Base-by-base conservation (phyloP, 2,888 invertebrate genomes). In the Homarus gammarus region DNA sequence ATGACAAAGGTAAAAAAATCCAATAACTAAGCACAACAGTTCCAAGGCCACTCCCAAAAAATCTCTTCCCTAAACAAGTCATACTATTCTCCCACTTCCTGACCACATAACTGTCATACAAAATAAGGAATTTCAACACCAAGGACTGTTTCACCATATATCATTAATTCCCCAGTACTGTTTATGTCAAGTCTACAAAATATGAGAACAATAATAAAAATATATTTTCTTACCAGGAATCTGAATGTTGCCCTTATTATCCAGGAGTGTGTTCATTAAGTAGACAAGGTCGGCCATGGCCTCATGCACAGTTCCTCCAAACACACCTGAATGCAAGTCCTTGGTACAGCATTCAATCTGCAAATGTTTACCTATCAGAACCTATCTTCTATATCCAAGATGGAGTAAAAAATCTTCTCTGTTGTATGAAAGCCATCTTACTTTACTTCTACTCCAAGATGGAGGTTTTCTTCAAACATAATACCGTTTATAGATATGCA, bases 271-370 rank as follows among this genome's bases (percentile, higher is more conserved):
- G 93, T 96, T 96, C 94, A 99, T 95, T 73, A 99, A 94, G 93
- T 97, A 96, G 91, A 99, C 95, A 81, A 99, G 95, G 95, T 99
- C 99, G 0, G 97, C 95, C 97, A 99, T 97, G 0, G 97, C 98
- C 94, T 98, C 98, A 93, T 96, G 95, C 94, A 99, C 97, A 82
- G 97, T 96, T 83, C 99, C 99, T 84, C 99, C 99, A 94, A 96
- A 99, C 5, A 97, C 96, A 36, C 99, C 99, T 93, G 99, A 99
- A 94, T 99, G 99, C 75, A 99, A 95, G 95, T 99, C 99, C 95
- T 97, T 98, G 64, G 94, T 94, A 15, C 99, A 97, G 94, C 99
- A 98, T 93, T 96, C 96, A 77, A 92, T 73, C 88, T 86, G 75
- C 22, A 88, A 33, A 27, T 78, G 5, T 8, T 22, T n/a, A n/a